These are phyloP conservation scores for Platygyra sinensis DNA, from an alignment of 64 coral and sea anemone species.

Conservation along the genomic window DNA sequence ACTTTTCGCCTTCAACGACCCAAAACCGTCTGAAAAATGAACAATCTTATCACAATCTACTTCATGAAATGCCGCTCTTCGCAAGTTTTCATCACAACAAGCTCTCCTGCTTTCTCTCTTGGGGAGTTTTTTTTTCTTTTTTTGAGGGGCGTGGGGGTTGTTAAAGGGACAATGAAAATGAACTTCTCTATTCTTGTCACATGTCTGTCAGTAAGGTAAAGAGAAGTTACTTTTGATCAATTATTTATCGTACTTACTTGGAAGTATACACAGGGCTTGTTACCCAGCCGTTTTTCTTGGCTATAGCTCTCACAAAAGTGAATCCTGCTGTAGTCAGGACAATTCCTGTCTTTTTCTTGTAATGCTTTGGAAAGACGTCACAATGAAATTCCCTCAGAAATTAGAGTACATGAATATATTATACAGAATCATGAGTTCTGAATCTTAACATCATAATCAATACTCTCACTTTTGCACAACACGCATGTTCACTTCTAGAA, in stretches of 20 bases:
- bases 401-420: no score
- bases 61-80: no score
- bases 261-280: constrained; percentile 74
- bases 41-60: neutral
- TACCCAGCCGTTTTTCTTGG: constrained; percentile 73
- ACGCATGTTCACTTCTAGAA: no score
- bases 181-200: no score
- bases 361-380: constrained; percentile 32
- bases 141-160: no score
- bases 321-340: constrained; percentile 47
- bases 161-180: no score
- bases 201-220: neutral
- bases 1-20: constrained; percentile 45
- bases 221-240: neutral
- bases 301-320: constrained; percentile 65
- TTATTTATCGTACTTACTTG: constrained; percentile 35
- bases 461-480: no score
- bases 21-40: constrained; percentile 57
- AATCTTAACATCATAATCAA: no score
- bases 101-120: no score
- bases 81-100: no score
- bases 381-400: neutral
- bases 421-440: no score
- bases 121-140: no score
- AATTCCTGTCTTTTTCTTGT: constrained; percentile 67